These are phyloP conservation scores for Bubo bubo DNA, from an alignment of 2,113 vertebrate genomes.

Conservation along the genomic window DNA sequence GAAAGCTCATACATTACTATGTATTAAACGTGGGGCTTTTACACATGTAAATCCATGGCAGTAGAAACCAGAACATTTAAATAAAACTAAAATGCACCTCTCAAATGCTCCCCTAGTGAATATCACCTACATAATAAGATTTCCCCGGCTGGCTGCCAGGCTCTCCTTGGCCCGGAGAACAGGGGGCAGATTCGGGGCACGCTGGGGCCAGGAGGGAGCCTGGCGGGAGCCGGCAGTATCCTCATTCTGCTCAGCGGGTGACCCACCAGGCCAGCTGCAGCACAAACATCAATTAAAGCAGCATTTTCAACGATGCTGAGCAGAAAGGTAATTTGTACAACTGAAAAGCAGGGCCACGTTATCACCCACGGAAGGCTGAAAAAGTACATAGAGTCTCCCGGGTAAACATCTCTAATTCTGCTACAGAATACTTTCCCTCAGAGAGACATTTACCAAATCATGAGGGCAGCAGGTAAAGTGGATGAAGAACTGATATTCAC, in stretches of 20 bases:
- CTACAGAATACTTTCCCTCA: neutral
- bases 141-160: neutral
- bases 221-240: neutral
- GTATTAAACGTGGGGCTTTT: neutral
- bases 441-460: neutral
- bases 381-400: neutral
- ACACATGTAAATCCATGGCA: neutral
- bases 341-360: neutral
- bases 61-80: conserved; percentile 31
- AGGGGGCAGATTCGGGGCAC: neutral
- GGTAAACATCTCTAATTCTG: neutral
- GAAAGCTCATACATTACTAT: neutral
- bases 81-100: conserved; percentile 30
- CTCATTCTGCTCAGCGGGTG: neutral
- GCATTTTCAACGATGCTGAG: neutral
- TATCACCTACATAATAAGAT: neutral
- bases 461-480: neutral
- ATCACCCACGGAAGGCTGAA: neutral
- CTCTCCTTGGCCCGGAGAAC: neutral
- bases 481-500: neutral
- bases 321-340: neutral
- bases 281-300: neutral
- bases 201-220: neutral
- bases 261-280: neutral
- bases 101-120: neutral